Base-by-base conservation (phyloP, 2,797 vertebrate species). In the Ammospiza maritima region DNA sequence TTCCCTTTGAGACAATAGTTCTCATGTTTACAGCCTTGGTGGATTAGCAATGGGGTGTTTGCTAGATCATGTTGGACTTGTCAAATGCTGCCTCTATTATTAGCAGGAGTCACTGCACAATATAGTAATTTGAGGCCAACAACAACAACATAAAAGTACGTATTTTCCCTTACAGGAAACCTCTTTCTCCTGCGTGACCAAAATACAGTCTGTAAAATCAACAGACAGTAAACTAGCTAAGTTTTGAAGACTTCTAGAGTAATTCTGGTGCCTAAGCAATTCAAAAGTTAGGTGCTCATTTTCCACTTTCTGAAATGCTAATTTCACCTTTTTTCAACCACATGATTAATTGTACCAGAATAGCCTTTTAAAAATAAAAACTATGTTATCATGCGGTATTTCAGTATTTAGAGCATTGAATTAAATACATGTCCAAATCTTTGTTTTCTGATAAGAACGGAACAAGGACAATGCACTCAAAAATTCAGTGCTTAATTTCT, bases 231-330 rank as follows among this genome's bases (percentile, higher is more conserved):
- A 90, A 60, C 23, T 50, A 73, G 22, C 56, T 84, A 67, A 13
- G 22, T 64, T 85, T 88, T 85, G 58, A 89, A 82, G 48, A 85
- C 69, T 90, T 93, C 17, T 57, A 51, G 88, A 88, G 44, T 95
- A 66, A 88, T 78, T 93, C 70, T 75, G 36, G 16, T 85, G 66
- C 74, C 84, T 71, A 53, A 71, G 70, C 30, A 83, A n/a, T 73
- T 45, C 13, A 90, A 51, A 84, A 84, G 89, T 84, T 72, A 85
- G 54, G 42, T 36, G 16, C 29, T 77, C 22, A 13, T 71, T 85
- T 95, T 89, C 42, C 60, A 90, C 83, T 23, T 66, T 61, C 44
- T 38, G 48, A 94, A 96, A 90, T 92, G 75, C 88, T 90, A 78
- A 85, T 75, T 94, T 85, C 3, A 44, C 75, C 65, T 94, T 93